Conservation (phyloP, 2,113 vertebrate genomes). For the Eulemur macaco region DNA sequence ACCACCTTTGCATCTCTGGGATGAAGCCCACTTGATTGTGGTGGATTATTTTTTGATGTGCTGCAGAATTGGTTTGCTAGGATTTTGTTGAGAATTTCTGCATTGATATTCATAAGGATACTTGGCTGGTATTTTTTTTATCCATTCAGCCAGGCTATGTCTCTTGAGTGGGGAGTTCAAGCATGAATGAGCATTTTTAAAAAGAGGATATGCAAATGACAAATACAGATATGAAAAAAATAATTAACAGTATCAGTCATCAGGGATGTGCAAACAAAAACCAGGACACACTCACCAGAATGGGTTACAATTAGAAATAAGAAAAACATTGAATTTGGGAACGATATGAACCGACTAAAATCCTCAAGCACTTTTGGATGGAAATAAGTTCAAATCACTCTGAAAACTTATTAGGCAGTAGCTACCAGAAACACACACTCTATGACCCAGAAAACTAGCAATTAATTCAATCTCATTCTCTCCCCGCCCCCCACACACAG, state of each 20-base stretch:
- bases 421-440: not conserved
- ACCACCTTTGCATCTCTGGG: no score
- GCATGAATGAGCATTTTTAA: not conserved
- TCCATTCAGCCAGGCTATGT: no score
- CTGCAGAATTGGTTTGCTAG: no score
- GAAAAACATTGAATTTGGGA: not conserved
- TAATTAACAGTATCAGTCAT: not conserved
- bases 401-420: not conserved
- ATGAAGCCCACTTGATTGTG: no score
- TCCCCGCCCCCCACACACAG: not conserved
- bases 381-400: not conserved
- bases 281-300: not conserved
- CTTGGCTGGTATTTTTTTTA: no score
- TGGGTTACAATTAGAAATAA: not conserved
- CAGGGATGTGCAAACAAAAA: not conserved
- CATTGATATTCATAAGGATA: no score
- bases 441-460: not conserved
- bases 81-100: no score
- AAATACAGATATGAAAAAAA: not conserved
- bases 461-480: not conserved
- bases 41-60: no score
- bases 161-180: no score
- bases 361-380: not conserved
- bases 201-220: not conserved
- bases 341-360: not conserved